Evolutionary conservation across 2,888 invertebrate genomes (phyloP).

Genomic region (Lydus trimaculatus): DNA sequence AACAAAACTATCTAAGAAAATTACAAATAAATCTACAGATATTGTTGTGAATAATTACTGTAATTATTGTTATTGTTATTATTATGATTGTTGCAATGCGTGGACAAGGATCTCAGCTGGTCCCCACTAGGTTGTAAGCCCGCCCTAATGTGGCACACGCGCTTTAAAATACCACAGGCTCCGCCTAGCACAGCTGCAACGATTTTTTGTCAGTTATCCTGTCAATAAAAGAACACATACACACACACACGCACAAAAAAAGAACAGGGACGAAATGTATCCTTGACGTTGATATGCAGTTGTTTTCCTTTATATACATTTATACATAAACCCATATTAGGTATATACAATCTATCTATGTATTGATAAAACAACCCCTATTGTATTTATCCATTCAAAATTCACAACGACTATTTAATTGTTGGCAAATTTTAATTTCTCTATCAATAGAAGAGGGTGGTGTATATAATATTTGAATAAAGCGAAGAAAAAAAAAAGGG

Average conservation of each 20-base stretch:
- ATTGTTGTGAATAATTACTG: not conserved
- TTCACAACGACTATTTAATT: constrained; percentile 30
- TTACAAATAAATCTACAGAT: no score
- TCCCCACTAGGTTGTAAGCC: constrained; percentile 24
- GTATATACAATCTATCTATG: not conserved
- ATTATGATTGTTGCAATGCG: constrained; percentile 16
- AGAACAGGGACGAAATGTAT: constrained; percentile 37
- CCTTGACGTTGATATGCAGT: constrained; percentile 46
- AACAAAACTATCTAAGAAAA: no score
- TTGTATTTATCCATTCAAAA: constrained; percentile 31
- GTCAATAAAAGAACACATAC: constrained; percentile 48
- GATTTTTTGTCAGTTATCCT: constrained; percentile 54
- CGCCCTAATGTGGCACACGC: constrained; percentile 45
- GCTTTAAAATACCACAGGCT: constrained; percentile 35
- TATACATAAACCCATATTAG: not conserved
- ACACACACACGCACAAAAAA: not conserved
- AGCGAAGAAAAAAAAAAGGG: not conserved
- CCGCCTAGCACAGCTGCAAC: constrained; percentile 54
- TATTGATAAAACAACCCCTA: not conserved
- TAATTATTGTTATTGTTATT: not conserved
- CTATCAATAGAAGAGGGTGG: not conserved
- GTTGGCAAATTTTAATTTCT: constrained; percentile 28
- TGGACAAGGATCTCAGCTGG: constrained; percentile 26
- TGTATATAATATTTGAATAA: not conserved
- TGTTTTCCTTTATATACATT: constrained; percentile 32